Percentiles rank a stretch among this genome's conserved stretches.
Conservation (phyloP, 2,113 vertebrate species). For the human (Homo sapiens) region DNA sequence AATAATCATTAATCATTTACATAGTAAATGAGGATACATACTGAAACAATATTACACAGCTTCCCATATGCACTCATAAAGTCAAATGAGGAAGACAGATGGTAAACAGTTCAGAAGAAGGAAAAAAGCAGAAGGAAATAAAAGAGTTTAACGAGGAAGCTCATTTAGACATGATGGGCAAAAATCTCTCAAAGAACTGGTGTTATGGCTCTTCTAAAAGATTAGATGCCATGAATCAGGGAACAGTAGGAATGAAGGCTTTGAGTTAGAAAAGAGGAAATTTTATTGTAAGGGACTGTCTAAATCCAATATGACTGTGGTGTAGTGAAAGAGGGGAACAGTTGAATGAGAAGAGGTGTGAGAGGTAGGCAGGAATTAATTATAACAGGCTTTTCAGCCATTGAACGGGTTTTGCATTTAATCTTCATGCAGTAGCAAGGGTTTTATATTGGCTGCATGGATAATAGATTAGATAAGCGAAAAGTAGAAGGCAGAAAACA, state of each 20-base stretch:
- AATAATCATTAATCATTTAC: too few species aligned
- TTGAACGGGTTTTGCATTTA: background rate
- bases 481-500: background rate
- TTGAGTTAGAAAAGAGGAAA: background rate
- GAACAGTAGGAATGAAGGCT: background rate
- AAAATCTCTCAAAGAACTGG: background rate
- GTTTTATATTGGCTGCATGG: background rate
- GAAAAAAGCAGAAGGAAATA: background rate
- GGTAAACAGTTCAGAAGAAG: background rate
- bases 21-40: background rate
- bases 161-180: background rate
- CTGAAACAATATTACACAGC: background rate
- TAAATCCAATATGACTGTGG: background rate
- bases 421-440: background rate
- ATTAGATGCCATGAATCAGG: background rate
- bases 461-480: background rate
- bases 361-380: background rate
- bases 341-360: too few species aligned
- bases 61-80: background rate
- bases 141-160: background rate
- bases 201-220: background rate
- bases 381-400: background rate
- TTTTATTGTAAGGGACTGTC: background rate
- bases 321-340: background rate
- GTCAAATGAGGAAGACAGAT: background rate